phyloP scores from a whole-genome alignment of 2,113 vertebrate genomes.

The Mystacornis crossleyi region DNA sequence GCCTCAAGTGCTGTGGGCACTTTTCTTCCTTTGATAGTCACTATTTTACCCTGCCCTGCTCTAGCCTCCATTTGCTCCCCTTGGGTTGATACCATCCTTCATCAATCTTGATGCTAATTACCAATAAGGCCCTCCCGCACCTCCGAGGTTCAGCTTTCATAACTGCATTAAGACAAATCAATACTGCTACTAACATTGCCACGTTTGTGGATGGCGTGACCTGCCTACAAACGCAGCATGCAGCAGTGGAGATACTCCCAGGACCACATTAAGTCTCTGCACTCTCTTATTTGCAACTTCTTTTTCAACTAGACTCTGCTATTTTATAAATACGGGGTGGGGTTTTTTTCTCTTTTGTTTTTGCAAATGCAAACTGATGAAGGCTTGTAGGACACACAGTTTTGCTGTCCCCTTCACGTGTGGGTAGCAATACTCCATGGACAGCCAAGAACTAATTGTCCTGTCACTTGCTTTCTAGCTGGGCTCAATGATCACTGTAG shows the following conservation, averaged over 20 bases:
- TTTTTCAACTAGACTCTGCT: not conserved
- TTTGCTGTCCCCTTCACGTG: not conserved
- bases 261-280: not conserved
- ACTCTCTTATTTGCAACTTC: not conserved
- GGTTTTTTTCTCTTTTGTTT: rapidly evolving
- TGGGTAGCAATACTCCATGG: not conserved
- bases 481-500: not conserved
- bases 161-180: slow-evolving; percentile 33
- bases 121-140: not conserved
- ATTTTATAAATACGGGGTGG: not conserved
- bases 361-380: not conserved
- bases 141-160: slow-evolving; percentile 18
- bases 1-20: not conserved
- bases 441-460: not conserved
- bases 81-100: not conserved
- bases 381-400: not conserved
- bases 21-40: not conserved
- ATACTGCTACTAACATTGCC: not conserved
- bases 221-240: not conserved
- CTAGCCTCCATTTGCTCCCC: not conserved
- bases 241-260: not conserved
- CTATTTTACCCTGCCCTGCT: not conserved
- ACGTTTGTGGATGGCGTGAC: not conserved
- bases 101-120: not conserved
- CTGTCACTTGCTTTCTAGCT: not conserved